Percentiles rank a stretch among this genome's conserved stretches.
phyloP scores from a whole-genome alignment of 2,888 invertebrate species.

The Cheilosia grossa region DNA sequence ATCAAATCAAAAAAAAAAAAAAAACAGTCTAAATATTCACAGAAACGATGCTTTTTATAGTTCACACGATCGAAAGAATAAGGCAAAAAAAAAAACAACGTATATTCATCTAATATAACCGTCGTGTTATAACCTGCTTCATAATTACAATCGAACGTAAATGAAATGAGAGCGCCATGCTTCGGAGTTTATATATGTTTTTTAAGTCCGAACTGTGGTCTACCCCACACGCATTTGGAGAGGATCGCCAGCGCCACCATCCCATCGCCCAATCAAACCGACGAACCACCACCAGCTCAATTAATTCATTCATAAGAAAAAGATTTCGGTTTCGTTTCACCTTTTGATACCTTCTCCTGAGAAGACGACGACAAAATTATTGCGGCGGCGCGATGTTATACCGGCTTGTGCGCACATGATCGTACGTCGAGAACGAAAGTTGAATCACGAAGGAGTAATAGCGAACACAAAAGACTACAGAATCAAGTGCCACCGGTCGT shows the following conservation, averaged over 20 bases:
- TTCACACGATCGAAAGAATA: constrained; percentile 41
- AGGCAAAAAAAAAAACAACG: constrained; percentile 19
- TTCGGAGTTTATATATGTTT: constrained; percentile 69
- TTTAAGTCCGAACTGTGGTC: constrained; percentile 43
- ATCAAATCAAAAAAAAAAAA: constrained; percentile 8
- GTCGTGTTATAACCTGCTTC: constrained; percentile 64
- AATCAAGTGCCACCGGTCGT: constrained; percentile 51
- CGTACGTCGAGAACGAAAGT: constrained; percentile 50
- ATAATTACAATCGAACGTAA: constrained; percentile 69
- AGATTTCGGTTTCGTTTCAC: constrained; percentile 46
- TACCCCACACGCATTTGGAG: constrained; percentile 52
- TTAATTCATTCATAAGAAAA: constrained; percentile 69
- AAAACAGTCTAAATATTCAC: constrained; percentile 3
- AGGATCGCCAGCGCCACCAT: constrained; percentile 45
- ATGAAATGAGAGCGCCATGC: constrained; percentile 72
- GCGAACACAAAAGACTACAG: constrained; percentile 6
- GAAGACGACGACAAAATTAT: constrained; percentile 14
- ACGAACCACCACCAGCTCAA: constrained; percentile 33
- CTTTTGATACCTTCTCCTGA: constrained; percentile 34
- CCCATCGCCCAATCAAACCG: constrained; percentile 10
- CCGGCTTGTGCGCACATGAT: constrained; percentile 32
- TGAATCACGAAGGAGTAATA: constrained; percentile 30
- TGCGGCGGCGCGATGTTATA: constrained; percentile 8
- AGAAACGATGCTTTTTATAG: not conserved
- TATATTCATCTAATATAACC: constrained; percentile 38